phyloP scores from a whole-genome alignment of 2,113 vertebrate genomes.

The Myanophis thanlyinensis region DNA sequence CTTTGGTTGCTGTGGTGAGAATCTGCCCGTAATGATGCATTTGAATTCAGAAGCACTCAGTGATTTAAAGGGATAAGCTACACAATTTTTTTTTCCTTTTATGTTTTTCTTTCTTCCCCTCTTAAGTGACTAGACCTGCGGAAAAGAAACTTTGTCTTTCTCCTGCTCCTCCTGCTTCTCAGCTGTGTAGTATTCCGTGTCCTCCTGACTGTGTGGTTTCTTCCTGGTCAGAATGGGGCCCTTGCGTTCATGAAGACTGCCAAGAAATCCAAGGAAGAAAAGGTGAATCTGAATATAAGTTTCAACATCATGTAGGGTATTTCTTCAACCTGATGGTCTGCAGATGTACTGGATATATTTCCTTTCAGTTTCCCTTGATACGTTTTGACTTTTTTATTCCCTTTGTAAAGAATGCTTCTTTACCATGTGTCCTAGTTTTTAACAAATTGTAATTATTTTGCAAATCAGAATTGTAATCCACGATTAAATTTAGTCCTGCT shows the following conservation, averaged over 20 bases:
- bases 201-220: slow-evolving; percentile 79
- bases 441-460: neutral
- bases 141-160: slow-evolving; percentile 76
- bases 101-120: no score
- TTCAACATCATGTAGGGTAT: neutral
- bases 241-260: slow-evolving; percentile 85
- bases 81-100: neutral
- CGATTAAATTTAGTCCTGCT: neutral
- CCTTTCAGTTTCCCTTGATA: neutral
- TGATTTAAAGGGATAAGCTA: neutral
- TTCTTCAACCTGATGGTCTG: neutral
- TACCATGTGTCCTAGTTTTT: neutral
- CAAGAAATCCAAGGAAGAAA: slow-evolving; percentile 80
- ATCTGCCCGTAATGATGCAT: neutral
- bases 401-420: neutral
- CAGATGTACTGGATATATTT: neutral
- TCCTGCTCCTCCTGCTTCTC: slow-evolving; percentile 73
- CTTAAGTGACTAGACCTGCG: slow-evolving; percentile 83
- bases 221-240: slow-evolving; percentile 84
- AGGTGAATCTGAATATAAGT: slow-evolving; percentile 71
- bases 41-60: rapidly evolving
- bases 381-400: neutral
- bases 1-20: neutral
- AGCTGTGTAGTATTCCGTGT: slow-evolving; percentile 82
- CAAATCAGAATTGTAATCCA: neutral